These are phyloP conservation scores for Meda fulgida DNA, from an alignment of 2,797 vertebrate species.

Conservation along the genomic window DNA sequence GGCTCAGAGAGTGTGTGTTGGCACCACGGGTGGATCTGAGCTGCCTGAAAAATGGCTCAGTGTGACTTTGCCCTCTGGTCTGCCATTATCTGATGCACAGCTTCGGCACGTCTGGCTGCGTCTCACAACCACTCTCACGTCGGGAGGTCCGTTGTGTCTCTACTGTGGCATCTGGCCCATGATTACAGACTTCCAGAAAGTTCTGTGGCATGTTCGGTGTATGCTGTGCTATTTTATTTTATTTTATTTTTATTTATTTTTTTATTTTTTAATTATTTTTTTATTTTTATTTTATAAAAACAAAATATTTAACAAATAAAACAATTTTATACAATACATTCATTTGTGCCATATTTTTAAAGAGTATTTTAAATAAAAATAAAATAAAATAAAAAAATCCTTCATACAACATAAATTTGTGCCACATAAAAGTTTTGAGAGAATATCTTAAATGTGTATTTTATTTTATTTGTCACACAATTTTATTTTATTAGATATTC, in stretches of 20 bases:
- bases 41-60: conserved; percentile 21
- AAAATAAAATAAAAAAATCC: too few species aligned
- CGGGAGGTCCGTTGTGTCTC: not conserved
- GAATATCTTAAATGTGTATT: too few species aligned
- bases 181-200: not conserved
- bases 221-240: not conserved
- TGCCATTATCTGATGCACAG: conserved; percentile 24
- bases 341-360: not conserved
- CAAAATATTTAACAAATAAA: not conserved
- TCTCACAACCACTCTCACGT: not conserved
- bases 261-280: not conserved
- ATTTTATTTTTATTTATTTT: not conserved
- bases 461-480: not conserved
- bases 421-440: too few species aligned
- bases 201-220: not conserved
- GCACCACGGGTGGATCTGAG: not conserved
- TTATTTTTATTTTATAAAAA: too few species aligned
- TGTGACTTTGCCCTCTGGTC: conserved; percentile 42
- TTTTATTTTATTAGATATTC: not conserved
- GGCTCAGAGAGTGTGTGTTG: not conserved
- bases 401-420: not conserved
- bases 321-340: not conserved
- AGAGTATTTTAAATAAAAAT: not conserved
- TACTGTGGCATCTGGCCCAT: not conserved
- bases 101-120: not conserved